Evolutionary conservation across 2,888 invertebrate genomes (phyloP), one percentile per base, ranked within the genome.

Genomic region (Stictocephala bisonia): DNA sequence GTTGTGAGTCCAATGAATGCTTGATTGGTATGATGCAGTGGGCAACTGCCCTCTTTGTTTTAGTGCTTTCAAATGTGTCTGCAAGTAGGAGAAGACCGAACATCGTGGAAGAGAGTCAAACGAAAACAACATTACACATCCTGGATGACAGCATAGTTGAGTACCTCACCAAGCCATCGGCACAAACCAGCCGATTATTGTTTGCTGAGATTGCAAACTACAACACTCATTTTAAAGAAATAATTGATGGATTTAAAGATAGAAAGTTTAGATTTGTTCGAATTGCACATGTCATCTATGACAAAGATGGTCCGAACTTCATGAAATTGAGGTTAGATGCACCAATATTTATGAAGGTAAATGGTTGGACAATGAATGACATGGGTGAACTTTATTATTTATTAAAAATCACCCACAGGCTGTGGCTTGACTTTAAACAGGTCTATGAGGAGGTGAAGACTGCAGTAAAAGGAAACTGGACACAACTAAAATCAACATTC

Each of bases 211-310:
- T 69, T 1, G 29, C 22, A 26, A 31, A 53, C 22, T 69, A 69
- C 40, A 69, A 69, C 22, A 69, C 29, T n/a, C 35, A 40, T 26
- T 53, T 69, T n/a, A 35, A 22, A 40, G 69, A 69, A 20, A 69
- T 69, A 3, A 69, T 69, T 13, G 24, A 53, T n/a, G 69, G 69
- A 24, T 69, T 69, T 18, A 27, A 53, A 40, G 53, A 40, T 13
- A 31, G 69, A 9, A 53, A 53, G 9, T 51, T 69, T 22, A 50
- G 69, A 6, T 69, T 40, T 35, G 53, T 69, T 9, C 18, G 53
- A 29, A 69, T 69, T 13, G 69, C 69, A 4, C 69, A 69, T 22
- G 35, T 69, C 11, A 29, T 69, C 26, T 69, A 69, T 20, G 69
- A 69, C 40, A 53, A 69, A 40, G 69, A 53, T 3, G 69, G 69